These are phyloP conservation scores for Mustelus asterias DNA, from an alignment of 2,113 vertebrate genomes.

Conservation along the genomic window DNA sequence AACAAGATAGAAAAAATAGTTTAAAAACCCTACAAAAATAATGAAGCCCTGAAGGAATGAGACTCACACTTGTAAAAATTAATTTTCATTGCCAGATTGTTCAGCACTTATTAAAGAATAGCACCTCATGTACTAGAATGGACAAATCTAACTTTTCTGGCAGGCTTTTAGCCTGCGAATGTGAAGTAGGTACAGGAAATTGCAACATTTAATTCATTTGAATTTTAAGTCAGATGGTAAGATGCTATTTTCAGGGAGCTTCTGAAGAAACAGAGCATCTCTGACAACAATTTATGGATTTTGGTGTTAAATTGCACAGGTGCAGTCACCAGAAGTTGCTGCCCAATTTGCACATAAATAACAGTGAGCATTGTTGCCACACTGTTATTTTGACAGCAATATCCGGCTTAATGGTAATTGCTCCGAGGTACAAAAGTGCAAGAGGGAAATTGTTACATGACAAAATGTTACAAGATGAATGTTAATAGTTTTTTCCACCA, in stretches of 20 bases:
- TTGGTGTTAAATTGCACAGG: not conserved
- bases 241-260: not conserved
- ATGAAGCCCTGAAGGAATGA: not conserved
- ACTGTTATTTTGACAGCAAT: not conserved
- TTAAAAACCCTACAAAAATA: not conserved
- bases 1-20: not conserved
- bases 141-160: not conserved
- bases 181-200: not conserved
- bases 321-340: not conserved
- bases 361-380: not conserved
- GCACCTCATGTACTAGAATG: not conserved
- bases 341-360: not conserved
- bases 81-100: not conserved
- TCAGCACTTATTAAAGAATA: not conserved
- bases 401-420: not conserved
- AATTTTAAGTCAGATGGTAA: not conserved
- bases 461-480: not conserved
- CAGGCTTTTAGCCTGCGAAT: not conserved
- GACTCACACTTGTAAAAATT: not conserved
- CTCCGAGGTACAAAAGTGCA: slow-evolving; percentile 2
- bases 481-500: not conserved
- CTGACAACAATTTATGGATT: too few relatives aligned
- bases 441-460: not conserved
- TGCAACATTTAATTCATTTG: not conserved
- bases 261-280: not conserved